Evolutionary conservation across 2,113 vertebrate species (phyloP).

Genomic region (Plotosus lineatus): DNA sequence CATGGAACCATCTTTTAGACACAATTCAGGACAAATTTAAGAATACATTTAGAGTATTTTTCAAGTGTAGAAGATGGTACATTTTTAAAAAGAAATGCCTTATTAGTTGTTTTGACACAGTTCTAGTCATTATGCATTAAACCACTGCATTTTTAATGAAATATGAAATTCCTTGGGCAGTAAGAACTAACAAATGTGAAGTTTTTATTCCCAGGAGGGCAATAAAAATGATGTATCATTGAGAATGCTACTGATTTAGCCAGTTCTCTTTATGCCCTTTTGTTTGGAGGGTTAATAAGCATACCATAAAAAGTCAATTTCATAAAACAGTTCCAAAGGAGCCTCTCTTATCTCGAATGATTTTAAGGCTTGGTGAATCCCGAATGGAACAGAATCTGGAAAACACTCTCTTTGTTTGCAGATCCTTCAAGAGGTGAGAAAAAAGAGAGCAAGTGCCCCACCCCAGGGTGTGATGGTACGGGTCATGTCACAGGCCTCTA

Average conservation of each 20-base stretch:
- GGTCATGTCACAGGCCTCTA: constrained; percentile 98
- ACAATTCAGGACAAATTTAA: not conserved
- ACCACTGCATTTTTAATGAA: constrained; percentile 37
- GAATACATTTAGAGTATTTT: not conserved
- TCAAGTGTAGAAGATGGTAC: not conserved
- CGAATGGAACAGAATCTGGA: constrained; percentile 17
- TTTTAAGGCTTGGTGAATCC: not conserved
- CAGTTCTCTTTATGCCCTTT: not conserved
- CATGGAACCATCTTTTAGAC: not conserved
- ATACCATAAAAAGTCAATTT: not conserved
- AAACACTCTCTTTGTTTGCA: constrained; percentile 61
- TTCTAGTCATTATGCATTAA: constrained; percentile 27
- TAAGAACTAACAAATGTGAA: constrained; percentile 30
- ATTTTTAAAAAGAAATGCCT: constrained; percentile 1
- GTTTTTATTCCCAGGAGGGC: constrained; percentile 14
- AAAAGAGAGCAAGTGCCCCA: constrained; percentile 99
- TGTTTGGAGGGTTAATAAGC: constrained; percentile 6
- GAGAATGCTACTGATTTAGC: not conserved
- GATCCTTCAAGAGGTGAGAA: constrained; percentile 96
- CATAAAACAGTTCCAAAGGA: not conserved
- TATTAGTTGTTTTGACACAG: constrained; percentile 28
- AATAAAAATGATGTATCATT: not conserved
- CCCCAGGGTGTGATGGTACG: constrained; percentile 96
- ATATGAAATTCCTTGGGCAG: constrained; percentile 36
- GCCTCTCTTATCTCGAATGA: not conserved